Evolutionary conservation across 2,113 vertebrate species (phyloP).

Genomic region (Brienomyrus longianalis): DNA sequence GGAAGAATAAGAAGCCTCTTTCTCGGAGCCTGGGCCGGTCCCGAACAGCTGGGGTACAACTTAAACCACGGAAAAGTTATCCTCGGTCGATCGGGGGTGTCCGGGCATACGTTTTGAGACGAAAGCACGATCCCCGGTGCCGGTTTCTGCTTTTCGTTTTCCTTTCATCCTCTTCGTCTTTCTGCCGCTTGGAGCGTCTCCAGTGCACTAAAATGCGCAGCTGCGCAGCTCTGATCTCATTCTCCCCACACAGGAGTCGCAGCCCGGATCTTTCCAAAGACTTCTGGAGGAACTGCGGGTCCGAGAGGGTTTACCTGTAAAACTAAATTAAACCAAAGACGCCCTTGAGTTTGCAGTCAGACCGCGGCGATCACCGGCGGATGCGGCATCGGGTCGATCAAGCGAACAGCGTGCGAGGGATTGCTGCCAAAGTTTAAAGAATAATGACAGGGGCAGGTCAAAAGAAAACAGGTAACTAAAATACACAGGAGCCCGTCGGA

Average conservation of each 20-base stretch:
- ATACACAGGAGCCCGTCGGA: neutral
- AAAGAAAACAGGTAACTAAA: neutral
- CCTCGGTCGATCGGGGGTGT: neutral
- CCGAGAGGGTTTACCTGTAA: neutral
- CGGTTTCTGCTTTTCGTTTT: neutral
- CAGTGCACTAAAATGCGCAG: neutral
- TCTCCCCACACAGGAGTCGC: neutral
- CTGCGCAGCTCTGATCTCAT: neutral
- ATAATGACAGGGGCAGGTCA: neutral
- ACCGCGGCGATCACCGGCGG: neutral
- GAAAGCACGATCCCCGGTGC: neutral
- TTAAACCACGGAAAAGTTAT: neutral
- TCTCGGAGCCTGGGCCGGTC: neutral
- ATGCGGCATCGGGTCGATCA: neutral
- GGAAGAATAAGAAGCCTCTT: neutral
- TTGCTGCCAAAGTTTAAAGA: too few relatives aligned
- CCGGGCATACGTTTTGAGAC: neutral
- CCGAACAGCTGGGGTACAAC: neutral
- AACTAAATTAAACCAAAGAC: neutral
- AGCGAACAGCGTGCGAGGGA: neutral
- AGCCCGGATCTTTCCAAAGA: neutral
- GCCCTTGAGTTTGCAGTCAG: neutral
- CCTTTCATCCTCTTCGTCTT: neutral
- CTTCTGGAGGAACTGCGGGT: slow-evolving; percentile 25
- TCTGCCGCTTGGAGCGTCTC: neutral